Evolutionary conservation across 2,797 vertebrate species (phyloP).

Genomic region (Dendrocincla tyrannina): DNA sequence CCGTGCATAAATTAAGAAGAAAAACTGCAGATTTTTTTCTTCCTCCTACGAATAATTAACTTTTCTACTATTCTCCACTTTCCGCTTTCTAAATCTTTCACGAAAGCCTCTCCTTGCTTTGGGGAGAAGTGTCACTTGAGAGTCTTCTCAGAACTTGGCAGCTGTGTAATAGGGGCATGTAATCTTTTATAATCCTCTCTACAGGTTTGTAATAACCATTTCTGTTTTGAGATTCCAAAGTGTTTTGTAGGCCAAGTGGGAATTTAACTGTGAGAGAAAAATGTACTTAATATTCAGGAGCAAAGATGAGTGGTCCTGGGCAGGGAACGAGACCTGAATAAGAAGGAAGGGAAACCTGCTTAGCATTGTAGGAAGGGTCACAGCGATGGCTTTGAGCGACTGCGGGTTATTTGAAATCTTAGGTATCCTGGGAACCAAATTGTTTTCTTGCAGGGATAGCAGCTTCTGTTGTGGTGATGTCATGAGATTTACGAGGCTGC

Average conservation of each 20-base stretch:
- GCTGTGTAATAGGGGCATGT: slow-evolving; percentile 48
- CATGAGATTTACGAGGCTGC: slow-evolving; percentile 6
- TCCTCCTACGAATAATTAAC: slow-evolving; percentile 15
- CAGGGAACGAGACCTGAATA: slow-evolving; percentile 11
- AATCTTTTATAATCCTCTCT: slow-evolving; percentile 64
- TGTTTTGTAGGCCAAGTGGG: slow-evolving; percentile 39
- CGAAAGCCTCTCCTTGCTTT: background rate
- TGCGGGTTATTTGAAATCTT: slow-evolving; percentile 20
- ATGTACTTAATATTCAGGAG: slow-evolving; percentile 51
- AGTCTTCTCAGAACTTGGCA: slow-evolving; percentile 56
- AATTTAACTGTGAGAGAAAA: slow-evolving; percentile 39
- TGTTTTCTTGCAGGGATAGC: slow-evolving; percentile 1
- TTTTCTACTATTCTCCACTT: slow-evolving; percentile 14
- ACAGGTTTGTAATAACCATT: slow-evolving; percentile 55
- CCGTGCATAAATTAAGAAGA: background rate
- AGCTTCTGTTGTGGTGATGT: slow-evolving; percentile 51
- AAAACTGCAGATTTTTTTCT: background rate
- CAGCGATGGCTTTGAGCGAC: background rate
- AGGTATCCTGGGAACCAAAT: slow-evolving; percentile 59
- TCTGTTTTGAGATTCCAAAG: slow-evolving; percentile 53
- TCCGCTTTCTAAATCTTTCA: background rate
- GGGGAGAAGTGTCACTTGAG: slow-evolving; percentile 52
- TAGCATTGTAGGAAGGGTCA: slow-evolving; percentile 14
- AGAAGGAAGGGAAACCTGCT: background rate
- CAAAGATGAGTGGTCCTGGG: slow-evolving; percentile 26